Evolutionary conservation across 2,888 invertebrate species (phyloP).

Genomic region (Lithophane semibrunnea): DNA sequence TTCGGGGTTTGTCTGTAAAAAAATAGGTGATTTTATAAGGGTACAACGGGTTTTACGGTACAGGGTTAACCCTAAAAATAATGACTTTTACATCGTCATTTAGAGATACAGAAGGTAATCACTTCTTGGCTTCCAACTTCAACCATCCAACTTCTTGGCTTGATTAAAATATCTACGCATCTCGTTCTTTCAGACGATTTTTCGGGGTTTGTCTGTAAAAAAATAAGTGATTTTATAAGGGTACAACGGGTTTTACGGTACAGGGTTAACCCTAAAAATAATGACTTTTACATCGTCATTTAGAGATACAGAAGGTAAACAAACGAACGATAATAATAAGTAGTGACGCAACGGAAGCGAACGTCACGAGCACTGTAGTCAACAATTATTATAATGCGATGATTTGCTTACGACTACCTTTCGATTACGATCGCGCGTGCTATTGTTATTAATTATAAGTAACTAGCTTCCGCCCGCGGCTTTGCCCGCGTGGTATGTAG

Average conservation of each 20-base stretch:
- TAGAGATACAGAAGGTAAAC: no score
- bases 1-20: background rate
- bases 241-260: no score
- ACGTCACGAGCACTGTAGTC: slow-evolving; percentile 38
- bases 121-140: no score
- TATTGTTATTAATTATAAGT: slow-evolving; percentile 23
- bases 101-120: no score
- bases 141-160: background rate
- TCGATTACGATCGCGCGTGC: slow-evolving; percentile 35
- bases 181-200: background rate
- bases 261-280: no score
- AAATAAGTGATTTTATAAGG: no score
- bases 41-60: no score
- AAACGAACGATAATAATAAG: background rate
- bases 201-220: background rate
- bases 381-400: slow-evolving; percentile 29
- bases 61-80: no score
- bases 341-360: slow-evolving; percentile 36
- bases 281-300: background rate
- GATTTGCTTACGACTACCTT: slow-evolving; percentile 38
- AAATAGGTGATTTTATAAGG: no score
- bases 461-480: no score
- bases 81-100: background rate
- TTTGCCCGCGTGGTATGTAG: no score
- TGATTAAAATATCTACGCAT: background rate